A percentile compares a stretch with the other conserved stretches of the same genome.
Evolutionary conservation across 2,113 vertebrate species (phyloP).

Genomic region (Antechinus flavipes): DNA sequence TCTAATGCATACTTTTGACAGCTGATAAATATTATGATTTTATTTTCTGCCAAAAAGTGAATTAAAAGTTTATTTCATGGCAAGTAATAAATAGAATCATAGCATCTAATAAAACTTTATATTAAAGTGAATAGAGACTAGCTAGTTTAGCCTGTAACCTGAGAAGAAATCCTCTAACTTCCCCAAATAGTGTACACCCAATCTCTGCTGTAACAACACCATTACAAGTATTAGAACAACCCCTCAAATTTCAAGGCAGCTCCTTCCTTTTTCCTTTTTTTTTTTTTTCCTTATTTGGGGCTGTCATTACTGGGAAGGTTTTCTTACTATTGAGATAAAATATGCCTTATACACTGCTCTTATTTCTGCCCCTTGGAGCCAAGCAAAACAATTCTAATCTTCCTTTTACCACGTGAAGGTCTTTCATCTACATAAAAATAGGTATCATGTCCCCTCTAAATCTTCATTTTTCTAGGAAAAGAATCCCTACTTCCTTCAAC

Average conservation of each 20-base stretch:
- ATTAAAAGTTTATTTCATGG: constrained; percentile 20
- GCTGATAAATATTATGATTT: constrained; percentile 19
- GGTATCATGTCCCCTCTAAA: background rate
- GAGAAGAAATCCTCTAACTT: background rate
- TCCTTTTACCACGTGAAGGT: background rate
- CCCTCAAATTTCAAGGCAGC: background rate
- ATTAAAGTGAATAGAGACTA: background rate
- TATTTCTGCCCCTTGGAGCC: background rate
- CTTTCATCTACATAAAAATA: background rate
- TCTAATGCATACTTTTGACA: background rate
- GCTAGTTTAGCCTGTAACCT: background rate
- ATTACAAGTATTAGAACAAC: background rate
- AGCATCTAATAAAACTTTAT: background rate
- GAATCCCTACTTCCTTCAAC: background rate
- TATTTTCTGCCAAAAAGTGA: background rate
- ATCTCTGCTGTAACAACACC: background rate
- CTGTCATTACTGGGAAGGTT: background rate
- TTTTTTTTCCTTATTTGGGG: background rate
- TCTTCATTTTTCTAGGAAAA: background rate
- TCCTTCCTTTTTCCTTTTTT: too few species aligned
- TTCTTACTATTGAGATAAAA: background rate
- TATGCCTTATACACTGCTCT: background rate
- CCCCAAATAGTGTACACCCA: background rate
- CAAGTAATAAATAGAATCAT: background rate
- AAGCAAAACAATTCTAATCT: background rate